Evolutionary conservation across 2,888 invertebrate species (phyloP), one percentile per base, ranked within the genome.

Genomic region (Campoplex capitator): DNA sequence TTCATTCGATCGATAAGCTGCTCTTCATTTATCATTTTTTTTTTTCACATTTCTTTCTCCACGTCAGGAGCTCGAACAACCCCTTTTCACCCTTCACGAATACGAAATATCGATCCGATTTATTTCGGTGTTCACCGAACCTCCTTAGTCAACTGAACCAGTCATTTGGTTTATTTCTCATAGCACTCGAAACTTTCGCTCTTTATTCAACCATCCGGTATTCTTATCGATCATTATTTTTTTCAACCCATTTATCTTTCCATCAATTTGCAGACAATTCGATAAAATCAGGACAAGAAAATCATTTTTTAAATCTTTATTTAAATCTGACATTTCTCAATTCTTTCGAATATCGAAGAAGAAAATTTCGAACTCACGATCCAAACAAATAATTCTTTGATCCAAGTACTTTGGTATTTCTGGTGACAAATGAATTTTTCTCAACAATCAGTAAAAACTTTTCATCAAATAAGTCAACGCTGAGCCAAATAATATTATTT

Each of bases 21-120:
- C 74, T 65, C 51, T 73, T 54, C 62, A 65, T 75, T 77, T 79
- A 58, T 76, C 51, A 62, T 84, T 6, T 76, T 70, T 73, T 58
- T 51, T 62, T 23, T 51, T 62, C 38, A 38, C 54, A n/a, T 42
- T 38, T 35, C 48, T 77, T 16, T 38, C 6, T n/a, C 23, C 56
- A 13, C 23, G 35, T 6, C 7, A 28, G 8, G 16, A 80, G 9
- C 62, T 18, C 3, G 18, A 45, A 68, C 28, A 58, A 28, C 28
- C 23, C 13, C 32, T 16, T 2, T 32, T 6, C 38, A 62, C 16
- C 38, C 35, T 42, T 9, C 35, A 13, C 13, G 48, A 38, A 23
- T 42, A 38, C 32, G 28, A 56, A 38, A 54, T 74, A 32, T 28
- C 28, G 62, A 32, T 28, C 13, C 8, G 2, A 58, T 28, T 58